Base-by-base conservation (phyloP, 2,113 vertebrate species). In the Anoura caudifer region DNA sequence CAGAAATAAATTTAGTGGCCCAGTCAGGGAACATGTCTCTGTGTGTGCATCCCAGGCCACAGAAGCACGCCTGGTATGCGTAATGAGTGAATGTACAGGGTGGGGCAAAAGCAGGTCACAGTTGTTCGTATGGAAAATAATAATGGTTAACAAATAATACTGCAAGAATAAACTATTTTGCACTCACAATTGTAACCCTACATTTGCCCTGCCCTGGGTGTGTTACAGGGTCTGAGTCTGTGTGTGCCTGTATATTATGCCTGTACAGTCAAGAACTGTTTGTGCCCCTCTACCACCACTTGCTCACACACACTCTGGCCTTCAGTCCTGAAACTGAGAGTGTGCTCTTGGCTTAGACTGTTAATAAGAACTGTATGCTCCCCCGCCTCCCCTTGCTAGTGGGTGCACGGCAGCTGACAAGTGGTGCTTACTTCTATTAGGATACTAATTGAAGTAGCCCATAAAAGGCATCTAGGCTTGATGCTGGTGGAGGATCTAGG, bases 401-500 rank as follows among this genome's bases (percentile, higher is more conserved):
- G 80, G 43, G 69, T 0, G 15, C 52, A 54, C 10, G 11, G 79
- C 24, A 89, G 65, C 70, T 91, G 88, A 92, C 72, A 82, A 91
- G 63, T 36, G 59, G 52, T 65, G 87, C 84, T 61, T 76, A 26
- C 52, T 63, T 91, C 80, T 76, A 50, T 82, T 36, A 87, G 94
- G 65, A 87, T n/a, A 59, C 90, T 77, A 70, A 92, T 84, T 88
- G 84, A 94, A 90, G 33, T 28, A 63, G 63, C 50, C 72, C 87
- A 93, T 90, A 81, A 95, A 94, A 95, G 45, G 79, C 70, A 80
- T 50, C 70, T 80, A 76, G 73, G 69, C 63, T 70, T 92, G 92
- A 87, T 28, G 59, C 28, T 70, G 11, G 4, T 63, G 43, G 92
- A 95, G 65, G 45, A 83, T 47, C 13, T 38, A 85, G 33, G 82